Evolutionary conservation across 2,113 vertebrate genomes (phyloP), one percentile per base, ranked within the genome.

Genomic region (Ptyas mucosa): DNA sequence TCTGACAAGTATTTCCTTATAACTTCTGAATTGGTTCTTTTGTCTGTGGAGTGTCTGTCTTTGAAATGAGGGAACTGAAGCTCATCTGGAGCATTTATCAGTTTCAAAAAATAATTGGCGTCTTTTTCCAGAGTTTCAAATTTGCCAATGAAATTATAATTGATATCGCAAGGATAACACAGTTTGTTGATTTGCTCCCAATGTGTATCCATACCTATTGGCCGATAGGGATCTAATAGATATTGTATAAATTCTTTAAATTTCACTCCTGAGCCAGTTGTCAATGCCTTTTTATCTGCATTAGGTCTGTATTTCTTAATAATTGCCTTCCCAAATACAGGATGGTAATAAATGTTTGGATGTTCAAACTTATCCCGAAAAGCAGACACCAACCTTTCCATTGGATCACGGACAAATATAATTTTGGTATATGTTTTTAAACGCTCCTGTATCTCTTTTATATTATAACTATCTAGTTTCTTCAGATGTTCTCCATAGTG

Each of bases 331-430:
- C 98, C 98, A 92, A 98, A 98, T 3, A 98, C 96, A 0, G 98
- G 98, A 46, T 98, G 98, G 89, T 98, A 98, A 12, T 98, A 98
- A 92, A 95, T 97, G 93, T 98, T 98, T 26, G 98, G 97, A 51
- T 98, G 98, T 91, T 98, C 98, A 93, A 98, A 98, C 93, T 98
- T 98, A 95, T 98, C 98, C 90, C 98, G 96, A 95, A 98, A 98
- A n/a, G 98, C 98, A 10, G 98, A 98, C 15, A 98, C 98, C 94
- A 98, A 95, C 91, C 98, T 98, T 95, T 98, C 98, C 97, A 98
- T 95, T 29, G 98, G 98, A 89, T 98, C 97, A 61, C 98, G 97
- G 46, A 98, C 98, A 96, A 98, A 98, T 90, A 98, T 91, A 51
- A 96, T 90, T 95, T 98, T 98, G 87, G 97, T 98, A 92, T 98